Conservation (phyloP, 64 coral and sea anemone species). For the Trachythela sp. region DNA sequence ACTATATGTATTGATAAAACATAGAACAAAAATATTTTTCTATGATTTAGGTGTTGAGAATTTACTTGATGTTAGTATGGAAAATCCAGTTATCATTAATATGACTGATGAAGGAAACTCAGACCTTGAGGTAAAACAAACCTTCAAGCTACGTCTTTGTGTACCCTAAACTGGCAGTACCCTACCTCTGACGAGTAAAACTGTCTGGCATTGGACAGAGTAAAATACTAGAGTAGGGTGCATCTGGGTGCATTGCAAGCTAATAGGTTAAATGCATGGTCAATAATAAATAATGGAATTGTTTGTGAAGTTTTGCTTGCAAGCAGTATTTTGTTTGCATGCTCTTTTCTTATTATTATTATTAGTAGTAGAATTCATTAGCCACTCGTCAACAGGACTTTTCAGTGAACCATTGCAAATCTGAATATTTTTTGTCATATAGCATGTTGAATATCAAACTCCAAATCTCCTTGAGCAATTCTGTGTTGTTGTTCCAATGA, state of each 20-base stretch:
- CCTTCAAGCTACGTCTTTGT: background rate
- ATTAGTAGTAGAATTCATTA: no score
- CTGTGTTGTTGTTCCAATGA: slow-evolving; percentile 82
- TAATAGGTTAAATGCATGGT: no score
- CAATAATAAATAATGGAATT: no score
- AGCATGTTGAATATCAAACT: slow-evolving; percentile 35
- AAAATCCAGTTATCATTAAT: slow-evolving; percentile 52
- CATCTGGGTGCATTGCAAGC: no score
- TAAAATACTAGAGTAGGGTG: no score
- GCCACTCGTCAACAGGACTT: no score
- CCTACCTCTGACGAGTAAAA: no score
- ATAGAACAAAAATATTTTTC: background rate
- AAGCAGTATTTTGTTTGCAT: background rate
- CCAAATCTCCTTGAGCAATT: slow-evolving; percentile 78
- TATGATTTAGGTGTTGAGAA: slow-evolving; percentile 57
- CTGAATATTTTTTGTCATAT: background rate
- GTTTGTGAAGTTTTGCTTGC: no score
- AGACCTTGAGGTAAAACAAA: background rate
- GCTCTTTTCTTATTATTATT: no score
- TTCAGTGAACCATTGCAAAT: background rate
- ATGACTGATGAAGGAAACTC: background rate
- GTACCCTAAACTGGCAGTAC: no score
- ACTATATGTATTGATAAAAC: no score
- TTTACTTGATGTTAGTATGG: slow-evolving; percentile 59
- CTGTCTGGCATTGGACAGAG: no score